These are phyloP conservation scores for Nymphalis polychloros DNA, from an alignment of 2,888 invertebrate species.

Conservation along the genomic window DNA sequence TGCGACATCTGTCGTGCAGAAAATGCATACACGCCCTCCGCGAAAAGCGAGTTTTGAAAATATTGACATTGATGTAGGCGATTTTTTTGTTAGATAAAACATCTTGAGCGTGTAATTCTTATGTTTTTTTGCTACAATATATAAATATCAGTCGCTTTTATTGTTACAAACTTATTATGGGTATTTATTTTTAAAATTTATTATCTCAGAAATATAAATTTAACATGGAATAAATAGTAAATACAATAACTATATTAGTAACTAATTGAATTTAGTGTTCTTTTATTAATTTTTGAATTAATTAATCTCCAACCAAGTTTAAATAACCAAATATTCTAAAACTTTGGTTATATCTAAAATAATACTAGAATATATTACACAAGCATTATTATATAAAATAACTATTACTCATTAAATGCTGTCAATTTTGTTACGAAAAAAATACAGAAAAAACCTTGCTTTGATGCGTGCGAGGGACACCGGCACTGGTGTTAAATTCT, in stretches of 20 bases:
- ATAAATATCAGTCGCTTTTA: neutral
- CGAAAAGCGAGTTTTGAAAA: conserved; percentile 56
- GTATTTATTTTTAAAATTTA: too few relatives aligned
- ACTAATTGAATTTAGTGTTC: too few relatives aligned
- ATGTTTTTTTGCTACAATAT: neutral
- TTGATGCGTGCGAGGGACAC: conserved; percentile 59
- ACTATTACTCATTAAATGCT: conserved; percentile 1
- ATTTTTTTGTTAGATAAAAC: conserved; percentile 24
- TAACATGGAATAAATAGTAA: too few relatives aligned
- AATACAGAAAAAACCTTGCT: conserved; percentile 50
- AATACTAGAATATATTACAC: too few relatives aligned
- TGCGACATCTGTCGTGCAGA: conserved; percentile 73
- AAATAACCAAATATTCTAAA: too few relatives aligned
- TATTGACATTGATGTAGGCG: conserved; percentile 46
- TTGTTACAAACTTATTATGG: neutral
- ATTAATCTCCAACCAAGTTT: too few relatives aligned
- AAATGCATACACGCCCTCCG: conserved; percentile 67
- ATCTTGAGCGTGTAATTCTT: conserved; percentile 31
- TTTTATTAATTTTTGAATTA: too few relatives aligned
- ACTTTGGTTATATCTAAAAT: too few relatives aligned
- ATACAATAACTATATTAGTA: too few relatives aligned
- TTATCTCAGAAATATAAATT: too few relatives aligned
- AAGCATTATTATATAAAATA: neutral
- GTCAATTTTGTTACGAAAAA: conserved; percentile 34
- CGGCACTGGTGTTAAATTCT: conserved; percentile 52